These are phyloP conservation scores for Carcharodon carcharias DNA, from an alignment of 2,797 vertebrate species.

Conservation along the genomic window DNA sequence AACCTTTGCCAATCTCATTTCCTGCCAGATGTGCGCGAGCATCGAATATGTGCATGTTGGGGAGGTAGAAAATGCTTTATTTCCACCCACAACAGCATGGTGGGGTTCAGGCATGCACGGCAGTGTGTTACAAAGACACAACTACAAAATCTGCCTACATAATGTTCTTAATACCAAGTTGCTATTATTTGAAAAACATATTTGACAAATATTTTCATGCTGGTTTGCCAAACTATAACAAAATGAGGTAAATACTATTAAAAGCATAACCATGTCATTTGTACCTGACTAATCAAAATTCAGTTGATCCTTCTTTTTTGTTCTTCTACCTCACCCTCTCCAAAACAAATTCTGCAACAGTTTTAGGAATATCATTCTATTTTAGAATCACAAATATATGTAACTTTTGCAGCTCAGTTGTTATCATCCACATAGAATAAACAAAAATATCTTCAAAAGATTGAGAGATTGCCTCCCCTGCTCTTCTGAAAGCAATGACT, in stretches of 20 bases:
- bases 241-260: neutral
- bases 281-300: neutral
- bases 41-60: neutral
- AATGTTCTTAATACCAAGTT: neutral
- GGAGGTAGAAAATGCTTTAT: neutral
- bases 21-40: neutral
- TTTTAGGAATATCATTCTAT: neutral
- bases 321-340: too few species aligned
- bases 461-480: neutral
- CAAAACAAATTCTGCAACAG: neutral
- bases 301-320: neutral
- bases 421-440: neutral
- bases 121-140: neutral
- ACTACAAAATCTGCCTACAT: neutral
- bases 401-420: neutral
- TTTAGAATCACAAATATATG: neutral
- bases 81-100: neutral
- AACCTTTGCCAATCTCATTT: neutral
- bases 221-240: neutral
- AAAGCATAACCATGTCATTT: neutral
- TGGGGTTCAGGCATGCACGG: neutral
- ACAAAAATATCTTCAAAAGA: too few species aligned
- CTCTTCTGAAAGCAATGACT: neutral
- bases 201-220: neutral
- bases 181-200: neutral